Percentiles rank a stretch among this genome's conserved stretches.
Evolutionary conservation across 2,888 invertebrate genomes (phyloP).

Genomic region (Acholoe squamosa): DNA sequence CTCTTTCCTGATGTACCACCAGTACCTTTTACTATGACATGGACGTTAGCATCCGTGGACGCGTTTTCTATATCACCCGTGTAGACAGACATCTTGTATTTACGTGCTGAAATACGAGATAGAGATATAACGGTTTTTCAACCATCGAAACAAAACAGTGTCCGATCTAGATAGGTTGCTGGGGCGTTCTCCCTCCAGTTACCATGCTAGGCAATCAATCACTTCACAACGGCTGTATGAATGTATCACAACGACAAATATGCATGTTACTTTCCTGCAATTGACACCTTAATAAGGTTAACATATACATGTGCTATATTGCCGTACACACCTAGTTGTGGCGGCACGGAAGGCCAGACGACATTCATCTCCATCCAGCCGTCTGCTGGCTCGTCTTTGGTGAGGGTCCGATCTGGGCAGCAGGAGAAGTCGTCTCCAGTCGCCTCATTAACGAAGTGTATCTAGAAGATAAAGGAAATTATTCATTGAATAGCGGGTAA

Average conservation of each 20-base stretch:
- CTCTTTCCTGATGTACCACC: constrained; percentile 78
- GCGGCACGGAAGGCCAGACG: constrained; percentile 52
- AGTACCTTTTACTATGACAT: constrained; percentile 77
- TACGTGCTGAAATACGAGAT: constrained; percentile 65
- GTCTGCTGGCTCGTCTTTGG: constrained; percentile 71
- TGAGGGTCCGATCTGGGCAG: constrained; percentile 70
- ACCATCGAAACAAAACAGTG: too few relatives aligned
- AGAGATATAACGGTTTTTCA: too few relatives aligned
- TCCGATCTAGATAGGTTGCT: too few relatives aligned
- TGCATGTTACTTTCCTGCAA: too few relatives aligned
- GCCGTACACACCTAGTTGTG: not conserved
- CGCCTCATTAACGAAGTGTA: constrained; percentile 72
- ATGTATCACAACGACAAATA: too few relatives aligned
- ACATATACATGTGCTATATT: too few relatives aligned
- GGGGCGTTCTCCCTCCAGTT: too few relatives aligned
- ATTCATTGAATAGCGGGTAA: too few relatives aligned
- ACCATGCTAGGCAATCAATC: too few relatives aligned
- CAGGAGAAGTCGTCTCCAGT: constrained; percentile 72
- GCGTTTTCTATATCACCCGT: constrained; percentile 71
- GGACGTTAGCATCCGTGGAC: constrained; percentile 75
- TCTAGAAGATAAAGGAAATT: constrained; percentile 66
- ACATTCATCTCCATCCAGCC: constrained; percentile 76
- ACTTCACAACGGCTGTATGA: too few relatives aligned
- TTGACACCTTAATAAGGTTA: too few relatives aligned
- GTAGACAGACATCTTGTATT: constrained; percentile 74